Evolutionary conservation across 1,140 invertebrate species (phyloP).

Genomic region (Zaprionus kolodkinae): DNA sequence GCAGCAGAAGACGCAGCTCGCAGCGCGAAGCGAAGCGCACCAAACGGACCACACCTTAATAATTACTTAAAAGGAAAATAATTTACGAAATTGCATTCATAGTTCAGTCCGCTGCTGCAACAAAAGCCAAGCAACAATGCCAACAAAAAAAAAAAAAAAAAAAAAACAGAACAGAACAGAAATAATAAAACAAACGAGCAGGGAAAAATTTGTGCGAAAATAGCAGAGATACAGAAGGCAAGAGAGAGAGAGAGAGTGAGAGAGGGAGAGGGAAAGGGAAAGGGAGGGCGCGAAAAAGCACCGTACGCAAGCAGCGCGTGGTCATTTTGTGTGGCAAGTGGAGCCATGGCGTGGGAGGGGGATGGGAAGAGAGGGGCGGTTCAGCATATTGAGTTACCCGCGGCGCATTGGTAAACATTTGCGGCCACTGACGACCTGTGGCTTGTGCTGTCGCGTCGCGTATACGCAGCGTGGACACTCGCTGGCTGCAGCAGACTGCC

Average conservation of each 20-base stretch:
- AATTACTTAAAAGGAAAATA: constrained; percentile 84
- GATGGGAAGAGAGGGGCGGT: no score
- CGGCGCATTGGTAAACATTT: constrained; percentile 63
- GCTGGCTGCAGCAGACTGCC: not conserved
- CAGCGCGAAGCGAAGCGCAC: constrained; percentile 31
- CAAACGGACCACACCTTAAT: constrained; percentile 81
- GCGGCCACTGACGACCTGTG: constrained; percentile 7
- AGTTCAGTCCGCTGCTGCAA: constrained; percentile 75
- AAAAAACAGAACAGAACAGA: constrained; percentile 29
- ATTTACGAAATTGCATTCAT: constrained; percentile 84
- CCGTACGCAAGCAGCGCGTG: constrained; percentile 53
- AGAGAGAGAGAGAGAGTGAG: not conserved
- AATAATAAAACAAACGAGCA: constrained; percentile 28
- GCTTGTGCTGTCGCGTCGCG: constrained; percentile 10
- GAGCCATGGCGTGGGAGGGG: not conserved
- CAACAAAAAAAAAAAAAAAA: constrained; percentile 56
- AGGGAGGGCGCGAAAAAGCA: no score
- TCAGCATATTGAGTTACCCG: constrained; percentile 66
- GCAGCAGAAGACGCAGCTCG: constrained; percentile 18
- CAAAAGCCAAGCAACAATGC: constrained; percentile 76
- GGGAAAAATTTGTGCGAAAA: constrained; percentile 61
- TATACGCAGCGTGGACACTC: not conserved
- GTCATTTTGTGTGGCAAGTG: constrained; percentile 41
- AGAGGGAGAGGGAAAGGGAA: no score
- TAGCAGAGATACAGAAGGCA: constrained; percentile 11